Evolutionary conservation across 2,888 invertebrate genomes (phyloP), one percentile per base, ranked within the genome.

Genomic region (Erebia epiphron): DNA sequence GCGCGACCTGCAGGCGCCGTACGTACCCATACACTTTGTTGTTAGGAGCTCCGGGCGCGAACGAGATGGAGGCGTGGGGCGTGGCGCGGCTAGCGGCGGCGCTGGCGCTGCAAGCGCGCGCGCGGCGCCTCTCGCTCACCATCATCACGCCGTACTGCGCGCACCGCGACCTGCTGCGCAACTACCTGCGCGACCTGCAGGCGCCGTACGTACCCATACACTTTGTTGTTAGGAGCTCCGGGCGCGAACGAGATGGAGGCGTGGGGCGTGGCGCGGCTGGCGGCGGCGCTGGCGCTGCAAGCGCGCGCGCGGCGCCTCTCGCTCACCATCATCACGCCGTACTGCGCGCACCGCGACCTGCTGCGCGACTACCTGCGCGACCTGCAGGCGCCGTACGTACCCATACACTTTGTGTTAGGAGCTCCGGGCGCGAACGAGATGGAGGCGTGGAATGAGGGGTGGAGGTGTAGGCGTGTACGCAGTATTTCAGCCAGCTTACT

Each of bases 71-170:
- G 73, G 91, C 92, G 75, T 35, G 35, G 35, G 35, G 35, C 35
- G 92, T 90, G 77, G 76, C 86, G 56, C 86, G 90, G 1, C 78
- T 92, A 68, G 90, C 83, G 68, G 63, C 75, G 43, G 88, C 90
- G 49, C 80, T 92, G 43, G 87, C 88, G 67, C 61, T 71, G 69
- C 81, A 86, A 61, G 60, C 73, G 71, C 82, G 82, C 1, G 69
- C 79, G 18, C 77, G 60, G 14, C 63, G 72, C 2, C 80, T 88
- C 9, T 81, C 77, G 71, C 79, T 93, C 1, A 92, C 92, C 72
- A 86, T 93, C 78, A 87, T 93, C 82, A 92, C 93, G 70, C 93
- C 93, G 0, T 93, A 93, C 87, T 83, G 84, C 80, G 92, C 88
- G 61, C 93, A 93, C 76, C 87, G 87, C 64, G 92, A 92, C 1